Percentiles rank a stretch among this genome's conserved stretches.
These are phyloP conservation scores for Cosmia trapezina DNA, from an alignment of 2,888 invertebrate genomes.

Conservation along the genomic window DNA sequence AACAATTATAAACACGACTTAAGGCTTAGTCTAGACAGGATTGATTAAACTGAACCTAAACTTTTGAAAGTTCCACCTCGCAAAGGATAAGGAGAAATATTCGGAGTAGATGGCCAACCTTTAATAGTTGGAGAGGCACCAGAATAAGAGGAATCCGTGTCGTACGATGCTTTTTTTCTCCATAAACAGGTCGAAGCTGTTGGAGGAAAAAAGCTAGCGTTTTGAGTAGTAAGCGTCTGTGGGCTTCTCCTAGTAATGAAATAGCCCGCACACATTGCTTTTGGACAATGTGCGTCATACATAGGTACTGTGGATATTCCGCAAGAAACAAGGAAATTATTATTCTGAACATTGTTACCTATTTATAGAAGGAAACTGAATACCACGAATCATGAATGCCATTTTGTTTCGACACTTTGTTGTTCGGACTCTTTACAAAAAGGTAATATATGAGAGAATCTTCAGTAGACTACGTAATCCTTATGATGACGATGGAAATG, in stretches of 20 bases:
- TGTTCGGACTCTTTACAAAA: neutral
- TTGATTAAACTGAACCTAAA: too few relatives aligned
- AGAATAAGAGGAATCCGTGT: neutral
- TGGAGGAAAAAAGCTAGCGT: slow-evolving; percentile 4
- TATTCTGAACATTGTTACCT: neutral
- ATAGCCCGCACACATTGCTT: slow-evolving; percentile 28
- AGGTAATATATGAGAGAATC: neutral
- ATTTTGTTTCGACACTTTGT: neutral
- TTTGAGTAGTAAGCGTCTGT: neutral
- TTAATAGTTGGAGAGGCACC: neutral
- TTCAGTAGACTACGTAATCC: neutral
- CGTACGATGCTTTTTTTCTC: neutral
- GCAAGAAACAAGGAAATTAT: neutral
- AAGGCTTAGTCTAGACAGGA: slow-evolving; percentile 9
- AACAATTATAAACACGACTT: slow-evolving; percentile 32
- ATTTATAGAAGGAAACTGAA: neutral
- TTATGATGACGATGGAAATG: neutral
- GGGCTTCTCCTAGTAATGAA: slow-evolving; percentile 37
- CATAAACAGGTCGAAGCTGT: neutral
- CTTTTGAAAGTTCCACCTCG: neutral
- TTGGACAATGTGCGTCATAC: slow-evolving; percentile 20
- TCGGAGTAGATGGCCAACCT: neutral
- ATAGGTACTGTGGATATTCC: slow-evolving; percentile 6
- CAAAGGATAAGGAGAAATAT: neutral
- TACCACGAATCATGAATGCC: neutral